Conservation (phyloP, 2,113 vertebrate species). For the Hippocampus zosterae region DNA sequence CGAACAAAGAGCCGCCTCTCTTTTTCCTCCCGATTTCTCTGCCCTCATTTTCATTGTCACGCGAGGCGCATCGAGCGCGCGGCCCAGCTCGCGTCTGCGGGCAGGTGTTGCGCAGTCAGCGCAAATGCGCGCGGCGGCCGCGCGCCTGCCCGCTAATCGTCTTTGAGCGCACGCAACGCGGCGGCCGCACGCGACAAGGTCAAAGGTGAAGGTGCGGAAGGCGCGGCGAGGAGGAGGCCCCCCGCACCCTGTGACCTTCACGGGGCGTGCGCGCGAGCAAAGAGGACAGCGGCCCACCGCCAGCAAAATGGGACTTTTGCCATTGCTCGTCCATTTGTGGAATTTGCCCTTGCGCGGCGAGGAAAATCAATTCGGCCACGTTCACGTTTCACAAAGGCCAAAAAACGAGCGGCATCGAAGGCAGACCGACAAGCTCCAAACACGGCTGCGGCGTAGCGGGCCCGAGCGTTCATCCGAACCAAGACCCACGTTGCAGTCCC, state of each 20-base stretch:
- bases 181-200: not conserved
- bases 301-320: not conserved
- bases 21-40: not conserved
- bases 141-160: not conserved
- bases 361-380: too few relatives aligned
- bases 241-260: not conserved
- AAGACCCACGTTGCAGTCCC: too few relatives aligned
- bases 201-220: conserved; percentile 1
- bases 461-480: too few relatives aligned
- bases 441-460: too few relatives aligned
- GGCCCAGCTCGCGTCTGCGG: not conserved
- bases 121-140: not conserved
- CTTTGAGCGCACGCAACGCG: not conserved
- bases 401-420: too few relatives aligned
- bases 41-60: not conserved
- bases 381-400: too few relatives aligned
- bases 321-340: not conserved
- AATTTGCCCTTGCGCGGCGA: not conserved
- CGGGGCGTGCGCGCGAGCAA: not conserved
- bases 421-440: too few relatives aligned
- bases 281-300: not conserved
- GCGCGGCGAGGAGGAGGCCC: not conserved
- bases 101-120: conserved; percentile 42
- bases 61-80: not conserved
- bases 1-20: not conserved